Base-by-base conservation (phyloP, 2,888 invertebrate species). In the Andricus curvator region DNA sequence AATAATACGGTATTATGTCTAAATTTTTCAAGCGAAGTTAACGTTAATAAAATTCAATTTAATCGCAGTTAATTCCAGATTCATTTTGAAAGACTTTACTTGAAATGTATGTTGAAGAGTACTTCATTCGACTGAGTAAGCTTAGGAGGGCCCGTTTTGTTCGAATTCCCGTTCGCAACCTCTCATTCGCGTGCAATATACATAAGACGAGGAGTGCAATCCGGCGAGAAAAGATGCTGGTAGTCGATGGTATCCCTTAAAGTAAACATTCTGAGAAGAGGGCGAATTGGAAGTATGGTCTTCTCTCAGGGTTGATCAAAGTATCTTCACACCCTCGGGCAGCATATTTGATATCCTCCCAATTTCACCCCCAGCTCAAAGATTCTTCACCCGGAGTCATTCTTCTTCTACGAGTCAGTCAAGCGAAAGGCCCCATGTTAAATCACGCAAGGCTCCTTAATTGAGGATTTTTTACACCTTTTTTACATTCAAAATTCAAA, bases 281-380 rank as follows among this genome's bases (percentile, higher is more conserved):
- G 85, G 85, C 85, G 86, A 82, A 85, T 84, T 84, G 83, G 85
- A 86, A 86, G 85, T 86, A 86, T 82, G 84, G 84, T 82, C 85
- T 86, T 66, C 88, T 70, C 70, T 87, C 85, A 85, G 86, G 88
- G 87, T 87, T 89, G 91, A 91, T 91, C 91, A 91, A 91, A 91
- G 91, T 90, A 90, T 88, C 89, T 89, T 90, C 88, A 89, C 91
- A 91, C 90, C 91, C 91, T 84, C 88, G 83, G 90, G 90, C 90
- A 88, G 88, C 88, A 90, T 91, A 91, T 90, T 90, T 89, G 89
- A 90, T 90, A 89, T 86, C 86, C 85, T 84, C 84, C 86, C 83
- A 70, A 70, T 51, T 70, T 70, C 70, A 70, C 51, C 48, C 48
- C 11, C 20, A 48, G 9, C 51, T 70, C 51, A 51, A 25, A 70